Base-by-base conservation (phyloP, 1,140 invertebrate species). In the Heliconius nattereri region DNA sequence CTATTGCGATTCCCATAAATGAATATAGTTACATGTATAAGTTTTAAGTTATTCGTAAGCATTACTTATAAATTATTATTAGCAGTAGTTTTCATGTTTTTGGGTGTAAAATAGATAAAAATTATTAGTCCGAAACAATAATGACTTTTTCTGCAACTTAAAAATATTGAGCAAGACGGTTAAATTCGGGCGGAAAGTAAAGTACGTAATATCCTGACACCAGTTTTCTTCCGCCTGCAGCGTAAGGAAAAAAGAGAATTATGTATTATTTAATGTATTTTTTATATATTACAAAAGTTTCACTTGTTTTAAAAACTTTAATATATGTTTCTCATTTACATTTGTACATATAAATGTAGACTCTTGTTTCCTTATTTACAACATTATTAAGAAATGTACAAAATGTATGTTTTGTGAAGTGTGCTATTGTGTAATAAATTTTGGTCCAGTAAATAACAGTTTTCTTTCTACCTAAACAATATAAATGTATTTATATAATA, bases 381-480 rank as follows among this genome's bases (percentile, higher is more conserved):
- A 26, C 9, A 16, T 66, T 57, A 57, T 57, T 66, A 66, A 66
- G 26, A 66, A 26, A 26, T 92, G 89, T 92, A 92, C 87, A 92
- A 91, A 88, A 85, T 89, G 87, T 90, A 89, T 89, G 87, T 90
- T 84, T 86, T 87, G 87, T 90, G 91, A 87, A 84, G 87, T 89
- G 89, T 90, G 90, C 85, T 88, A 87, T 29, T 45, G 40, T 75
- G 35, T 76, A 80, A 80, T 90, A 91, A 90, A 90, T 85, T 87
- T 90, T 79, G 73, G 75, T 79, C 49, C 32, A 66, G 35, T 76
- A 76, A 76, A 66, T 16, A 86, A 81, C 79, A 86, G 57, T 79
- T 80, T 87, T 83, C 82, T 60, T 66, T 66, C 7, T 66, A 26
- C 60, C 23, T 2, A 66, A 13, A 29, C 2, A 57, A 23, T 52